These are phyloP conservation scores for Leptinotarsa lineolata DNA, from an alignment of 1,140 invertebrate genomes.

Conservation along the genomic window DNA sequence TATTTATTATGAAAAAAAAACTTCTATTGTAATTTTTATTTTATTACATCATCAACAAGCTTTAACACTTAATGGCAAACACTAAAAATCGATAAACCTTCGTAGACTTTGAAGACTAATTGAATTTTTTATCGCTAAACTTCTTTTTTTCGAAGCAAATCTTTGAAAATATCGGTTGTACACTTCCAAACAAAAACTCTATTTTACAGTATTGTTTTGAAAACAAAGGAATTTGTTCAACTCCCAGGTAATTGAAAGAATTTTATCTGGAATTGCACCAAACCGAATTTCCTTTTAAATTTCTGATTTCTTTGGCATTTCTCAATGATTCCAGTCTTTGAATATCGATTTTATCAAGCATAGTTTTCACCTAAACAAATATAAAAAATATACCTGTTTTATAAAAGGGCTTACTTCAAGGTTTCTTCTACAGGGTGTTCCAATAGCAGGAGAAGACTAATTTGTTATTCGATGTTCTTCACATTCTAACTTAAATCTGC, in stretches of 20 bases:
- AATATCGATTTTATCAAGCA: slow-evolving; percentile 3
- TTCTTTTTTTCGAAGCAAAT: neutral
- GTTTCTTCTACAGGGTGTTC: neutral
- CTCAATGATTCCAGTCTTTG: neutral
- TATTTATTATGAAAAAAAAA: slow-evolving; percentile 18
- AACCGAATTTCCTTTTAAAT: neutral
- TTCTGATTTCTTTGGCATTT: neutral
- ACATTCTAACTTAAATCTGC: no score
- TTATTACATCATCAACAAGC: slow-evolving; percentile 42
- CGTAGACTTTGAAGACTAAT: neutral
- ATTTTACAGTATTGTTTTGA: neutral
- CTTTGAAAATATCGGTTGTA: neutral
- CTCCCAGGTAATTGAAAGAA: no score
- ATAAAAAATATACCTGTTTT: neutral
- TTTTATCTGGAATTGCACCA: neutral
- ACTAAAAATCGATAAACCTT: slow-evolving; percentile 25
- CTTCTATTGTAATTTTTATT: slow-evolving; percentile 33
- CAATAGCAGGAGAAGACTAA: neutral
- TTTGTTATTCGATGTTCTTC: neutral
- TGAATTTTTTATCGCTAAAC: neutral
- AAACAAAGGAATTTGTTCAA: neutral
- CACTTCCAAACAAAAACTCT: neutral
- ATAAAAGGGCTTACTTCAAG: neutral
- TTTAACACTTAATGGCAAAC: slow-evolving; percentile 41
- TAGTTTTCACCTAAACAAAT: neutral